A percentile compares a stretch with the other conserved stretches of the same genome.
These are phyloP conservation scores for Pterocles orientalis DNA, from an alignment of 2,113 vertebrate species.

Conservation along the genomic window DNA sequence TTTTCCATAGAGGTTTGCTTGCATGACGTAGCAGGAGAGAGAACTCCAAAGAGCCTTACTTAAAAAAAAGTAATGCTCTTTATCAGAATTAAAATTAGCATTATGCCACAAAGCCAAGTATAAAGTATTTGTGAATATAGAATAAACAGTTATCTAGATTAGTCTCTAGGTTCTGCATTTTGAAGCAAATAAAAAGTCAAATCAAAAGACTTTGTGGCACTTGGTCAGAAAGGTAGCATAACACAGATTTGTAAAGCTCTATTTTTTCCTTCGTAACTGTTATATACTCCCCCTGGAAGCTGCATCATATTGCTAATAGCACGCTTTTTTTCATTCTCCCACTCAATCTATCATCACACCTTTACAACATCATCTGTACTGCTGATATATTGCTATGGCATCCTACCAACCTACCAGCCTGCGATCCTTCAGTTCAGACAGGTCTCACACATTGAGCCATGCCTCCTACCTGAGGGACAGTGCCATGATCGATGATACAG, in stretches of 20 bases:
- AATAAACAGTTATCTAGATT: constrained; percentile 11
- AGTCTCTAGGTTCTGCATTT: constrained; percentile 29
- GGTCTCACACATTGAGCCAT: constrained; percentile 92
- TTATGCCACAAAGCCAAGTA: not conserved
- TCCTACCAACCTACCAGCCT: constrained; percentile 80
- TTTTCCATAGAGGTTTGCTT: not conserved
- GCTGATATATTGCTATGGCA: constrained; percentile 72
- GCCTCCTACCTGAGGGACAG: constrained; percentile 88
- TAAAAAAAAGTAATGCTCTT: not conserved
- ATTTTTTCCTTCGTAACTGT: not conserved
- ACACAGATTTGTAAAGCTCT: not conserved
- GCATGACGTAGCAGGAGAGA: not conserved
- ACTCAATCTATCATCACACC: constrained; percentile 69
- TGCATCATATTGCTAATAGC: constrained; percentile 77
- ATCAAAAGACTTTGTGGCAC: not conserved
- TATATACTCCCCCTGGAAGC: constrained; percentile 74
- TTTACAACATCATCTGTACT: constrained; percentile 65
- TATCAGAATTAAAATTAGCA: not conserved
- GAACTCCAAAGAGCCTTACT: not conserved
- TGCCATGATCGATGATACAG: constrained; percentile 86
- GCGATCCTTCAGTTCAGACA: constrained; percentile 91
- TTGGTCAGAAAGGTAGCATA: not conserved
- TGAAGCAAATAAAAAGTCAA: not conserved
- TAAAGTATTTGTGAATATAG: constrained; percentile 17
- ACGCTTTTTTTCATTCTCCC: constrained; percentile 77